Base-by-base conservation (phyloP, 2,888 invertebrate genomes). In the Noctuana brunneofusca region DNA sequence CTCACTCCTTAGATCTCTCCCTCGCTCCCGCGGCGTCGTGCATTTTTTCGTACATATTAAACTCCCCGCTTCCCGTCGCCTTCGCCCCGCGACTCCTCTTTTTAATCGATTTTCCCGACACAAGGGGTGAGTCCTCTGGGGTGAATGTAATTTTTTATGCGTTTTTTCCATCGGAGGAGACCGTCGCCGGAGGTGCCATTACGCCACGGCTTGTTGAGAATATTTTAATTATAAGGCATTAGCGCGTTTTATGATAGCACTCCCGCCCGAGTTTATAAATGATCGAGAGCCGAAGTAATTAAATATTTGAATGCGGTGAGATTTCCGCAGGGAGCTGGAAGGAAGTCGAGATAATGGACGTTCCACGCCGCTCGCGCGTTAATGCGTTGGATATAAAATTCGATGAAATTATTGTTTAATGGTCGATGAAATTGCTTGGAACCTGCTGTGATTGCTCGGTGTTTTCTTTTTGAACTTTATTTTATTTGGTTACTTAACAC, bases 81-180 rank as follows among this genome's bases (percentile, higher is more conserved):
- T 75, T 75, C 83, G 68, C 83, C 85, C 87, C 89, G 86, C 87
- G 86, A 81, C 89, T 89, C 89, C 91, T 90, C 89, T 90, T 91
- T 91, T 91, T 91, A 91, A 91, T 91, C 91, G 91, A 91, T 91
- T 91, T 91, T 87, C 86, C 88, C 89, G 83, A 88, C 90, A 91
- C 91, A 91, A 91, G 91, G 91, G 91, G 91, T 91, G 91, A 91
- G 88, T 86, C 84, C 86, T 90, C 89, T 88, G 88, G 91, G 90
- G 91, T 91, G 91, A 92, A 92, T 92, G 92, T 92, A 92, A 92
- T 92, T 92, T 92, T 92, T 92, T 92, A 92, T 92, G 92, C 91
- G 91, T 90, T 82, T 89, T 91, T 90, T 86, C 80, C 84, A 79
- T 81, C 83, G 82, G 74, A 86, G 86, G 74, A 86, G 86, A 87